Conservation (phyloP, 2,888 invertebrate genomes). For the Urechis unicinctus region DNA sequence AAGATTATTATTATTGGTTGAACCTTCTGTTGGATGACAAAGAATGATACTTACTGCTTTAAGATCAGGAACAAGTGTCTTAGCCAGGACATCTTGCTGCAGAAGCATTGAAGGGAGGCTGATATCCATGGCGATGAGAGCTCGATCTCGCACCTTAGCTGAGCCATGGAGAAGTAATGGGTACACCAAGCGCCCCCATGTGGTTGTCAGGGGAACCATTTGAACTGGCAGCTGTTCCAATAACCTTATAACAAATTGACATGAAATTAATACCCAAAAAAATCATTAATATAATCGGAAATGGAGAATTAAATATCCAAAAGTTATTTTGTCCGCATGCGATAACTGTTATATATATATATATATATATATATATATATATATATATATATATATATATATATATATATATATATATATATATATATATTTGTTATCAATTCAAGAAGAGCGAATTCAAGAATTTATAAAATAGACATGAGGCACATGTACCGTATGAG, state of each 20-base stretch:
- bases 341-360: too few species aligned
- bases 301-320: too few species aligned
- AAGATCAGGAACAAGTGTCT: constrained; percentile 24
- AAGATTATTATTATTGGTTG: too few species aligned
- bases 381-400: too few species aligned
- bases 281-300: too few species aligned
- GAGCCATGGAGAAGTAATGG: constrained; percentile 28
- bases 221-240: constrained; percentile 28
- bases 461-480: too few species aligned
- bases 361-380: too few species aligned
- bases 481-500: constrained; percentile 28
- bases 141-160: constrained; percentile 29
- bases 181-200: constrained; percentile 31
- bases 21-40: too few species aligned
- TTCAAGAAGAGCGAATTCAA: too few species aligned
- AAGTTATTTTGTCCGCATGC: too few species aligned
- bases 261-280: not conserved
- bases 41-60: constrained; percentile 15
- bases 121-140: constrained; percentile 23
- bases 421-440: too few species aligned
- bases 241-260: constrained; percentile 23
- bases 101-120: constrained; percentile 15
- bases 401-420: too few species aligned
- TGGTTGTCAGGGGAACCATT: constrained; percentile 19
- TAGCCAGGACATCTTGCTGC: constrained; percentile 22